These are phyloP conservation scores for Epinephelus fuscoguttatus DNA, from an alignment of 2,113 vertebrate genomes.

Conservation along the genomic window DNA sequence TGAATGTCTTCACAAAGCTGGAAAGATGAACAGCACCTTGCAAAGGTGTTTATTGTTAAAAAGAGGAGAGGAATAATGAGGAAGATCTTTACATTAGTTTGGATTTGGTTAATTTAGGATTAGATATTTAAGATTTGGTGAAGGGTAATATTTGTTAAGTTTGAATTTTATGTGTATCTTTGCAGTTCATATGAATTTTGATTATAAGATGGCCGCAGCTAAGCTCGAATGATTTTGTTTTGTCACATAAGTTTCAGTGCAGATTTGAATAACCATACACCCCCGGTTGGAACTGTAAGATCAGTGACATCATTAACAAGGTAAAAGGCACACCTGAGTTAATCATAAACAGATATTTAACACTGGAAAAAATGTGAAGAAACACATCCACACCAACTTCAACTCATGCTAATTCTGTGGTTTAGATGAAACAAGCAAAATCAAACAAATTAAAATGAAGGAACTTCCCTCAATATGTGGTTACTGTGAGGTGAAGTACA, in stretches of 20 bases:
- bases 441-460: not conserved
- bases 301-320: not conserved
- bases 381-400: not conserved
- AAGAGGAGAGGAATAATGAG: not conserved
- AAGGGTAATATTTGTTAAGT: not conserved
- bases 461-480: not conserved
- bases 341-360: not conserved
- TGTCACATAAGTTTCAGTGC: not conserved
- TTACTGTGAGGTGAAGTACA: not conserved
- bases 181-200: not conserved
- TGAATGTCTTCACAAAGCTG: slow-evolving; percentile 5
- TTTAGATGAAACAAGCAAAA: not conserved
- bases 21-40: not conserved
- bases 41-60: not conserved
- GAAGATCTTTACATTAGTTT: not conserved
- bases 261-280: not conserved
- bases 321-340: not conserved
- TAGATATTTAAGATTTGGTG: not conserved
- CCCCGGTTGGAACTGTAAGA: not conserved
- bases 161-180: not conserved
- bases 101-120: not conserved
- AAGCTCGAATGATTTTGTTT: not conserved
- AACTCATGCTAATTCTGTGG: too few relatives aligned
- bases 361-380: not conserved
- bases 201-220: not conserved